These are phyloP conservation scores for Thunnus albacares DNA, from an alignment of 2,797 vertebrate species.

Conservation along the genomic window DNA sequence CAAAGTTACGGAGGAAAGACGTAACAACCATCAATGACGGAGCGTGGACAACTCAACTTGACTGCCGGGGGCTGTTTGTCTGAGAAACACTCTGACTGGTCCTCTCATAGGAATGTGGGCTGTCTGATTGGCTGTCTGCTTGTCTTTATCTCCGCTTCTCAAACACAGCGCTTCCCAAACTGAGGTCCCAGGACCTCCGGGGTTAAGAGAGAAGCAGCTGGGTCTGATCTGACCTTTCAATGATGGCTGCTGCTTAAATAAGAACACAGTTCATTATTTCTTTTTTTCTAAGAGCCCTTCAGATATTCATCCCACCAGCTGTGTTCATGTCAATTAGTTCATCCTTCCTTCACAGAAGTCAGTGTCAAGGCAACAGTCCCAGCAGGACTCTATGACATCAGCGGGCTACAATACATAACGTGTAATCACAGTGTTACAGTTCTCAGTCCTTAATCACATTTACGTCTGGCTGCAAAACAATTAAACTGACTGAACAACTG, in stretches of 20 bases:
- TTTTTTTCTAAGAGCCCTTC: slow-evolving; percentile 30
- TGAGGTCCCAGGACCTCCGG: slow-evolving; percentile 36
- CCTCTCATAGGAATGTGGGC: not conserved
- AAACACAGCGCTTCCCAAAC: slow-evolving; percentile 14
- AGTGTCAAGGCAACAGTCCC: slow-evolving; percentile 13
- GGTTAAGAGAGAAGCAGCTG: slow-evolving; percentile 54
- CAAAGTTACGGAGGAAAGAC: slow-evolving; percentile 8
- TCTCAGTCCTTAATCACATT: slow-evolving; percentile 16
- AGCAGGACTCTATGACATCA: slow-evolving; percentile 13
- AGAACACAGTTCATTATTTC: slow-evolving; percentile 35
- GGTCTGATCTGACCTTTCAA: slow-evolving; percentile 34
- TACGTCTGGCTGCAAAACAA: slow-evolving; percentile 21
- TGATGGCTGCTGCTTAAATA: slow-evolving; percentile 53
- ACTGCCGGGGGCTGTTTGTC: not conserved
- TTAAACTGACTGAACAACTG: slow-evolving; percentile 13
- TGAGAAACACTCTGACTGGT: not conserved
- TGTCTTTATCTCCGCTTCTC: not conserved
- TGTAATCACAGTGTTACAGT: not conserved
- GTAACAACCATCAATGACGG: not conserved
- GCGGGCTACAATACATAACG: slow-evolving; percentile 5
- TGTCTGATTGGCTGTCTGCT: not conserved
- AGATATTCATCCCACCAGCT: slow-evolving; percentile 61
- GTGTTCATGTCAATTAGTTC: slow-evolving; percentile 49
- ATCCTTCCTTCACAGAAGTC: slow-evolving; percentile 38
- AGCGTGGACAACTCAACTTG: slow-evolving; percentile 10